Evolutionary conservation across 2,888 invertebrate species (phyloP).

Genomic region (Entomobrya proxima): DNA sequence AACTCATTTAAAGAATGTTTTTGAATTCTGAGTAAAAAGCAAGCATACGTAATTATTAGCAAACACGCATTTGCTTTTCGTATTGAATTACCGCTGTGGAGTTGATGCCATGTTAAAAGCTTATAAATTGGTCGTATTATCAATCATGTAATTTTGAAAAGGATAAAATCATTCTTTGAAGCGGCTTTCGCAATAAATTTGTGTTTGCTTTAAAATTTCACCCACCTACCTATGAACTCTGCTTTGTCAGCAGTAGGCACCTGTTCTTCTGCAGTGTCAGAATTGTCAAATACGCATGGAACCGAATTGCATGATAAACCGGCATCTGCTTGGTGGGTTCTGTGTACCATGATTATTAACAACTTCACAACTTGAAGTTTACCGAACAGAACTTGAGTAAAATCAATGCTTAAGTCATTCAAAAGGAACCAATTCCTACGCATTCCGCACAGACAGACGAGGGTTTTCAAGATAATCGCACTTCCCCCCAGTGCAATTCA

Average conservation of each 20-base stretch:
- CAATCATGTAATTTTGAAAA: neutral
- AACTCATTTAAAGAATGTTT: neutral
- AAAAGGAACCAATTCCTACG: no score
- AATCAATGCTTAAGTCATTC: no score
- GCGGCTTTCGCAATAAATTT: neutral
- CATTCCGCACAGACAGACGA: no score
- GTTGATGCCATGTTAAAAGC: neutral
- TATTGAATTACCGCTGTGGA: neutral
- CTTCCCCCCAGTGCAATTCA: no score
- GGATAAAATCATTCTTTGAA: neutral
- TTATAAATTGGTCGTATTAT: neutral
- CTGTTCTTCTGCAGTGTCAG: conserved; percentile 23
- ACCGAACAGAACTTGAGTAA: no score
- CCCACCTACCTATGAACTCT: neutral
- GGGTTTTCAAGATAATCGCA: no score
- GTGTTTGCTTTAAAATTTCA: neutral
- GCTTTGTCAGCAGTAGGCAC: neutral
- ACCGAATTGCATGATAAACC: neutral
- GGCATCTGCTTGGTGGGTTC: neutral
- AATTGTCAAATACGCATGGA: neutral
- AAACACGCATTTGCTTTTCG: neutral
- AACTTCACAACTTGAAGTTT: no score
- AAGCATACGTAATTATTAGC: neutral
- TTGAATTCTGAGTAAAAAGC: neutral
- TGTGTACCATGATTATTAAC: neutral